Evolutionary conservation across 2,888 invertebrate genomes (phyloP), one percentile per base, ranked within the genome.

Genomic region (Piscicola geometra): DNA sequence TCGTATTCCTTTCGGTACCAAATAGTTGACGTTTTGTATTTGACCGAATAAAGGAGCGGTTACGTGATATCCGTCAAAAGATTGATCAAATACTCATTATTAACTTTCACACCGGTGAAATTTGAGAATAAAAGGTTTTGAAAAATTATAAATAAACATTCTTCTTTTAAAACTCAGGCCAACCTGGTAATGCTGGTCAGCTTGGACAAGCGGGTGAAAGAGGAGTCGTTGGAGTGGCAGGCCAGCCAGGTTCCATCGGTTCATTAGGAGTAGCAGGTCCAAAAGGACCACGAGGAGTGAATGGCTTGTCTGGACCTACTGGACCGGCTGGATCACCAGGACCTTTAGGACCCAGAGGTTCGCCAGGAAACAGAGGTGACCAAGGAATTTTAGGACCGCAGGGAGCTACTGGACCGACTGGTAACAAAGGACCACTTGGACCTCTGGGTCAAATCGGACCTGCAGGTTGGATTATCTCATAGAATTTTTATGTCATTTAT

Each of bases 361-460:
- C 72, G 9, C 68, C 36, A 33, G 77, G 75, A 47, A 33, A 21
- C n/a, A 28, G 32, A 50, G 77, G 75, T n/a, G 60, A 33, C 30
- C 18, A 18, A 35, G 71, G 75, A 9, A 28, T 47, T 3, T 18
- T 1, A 35, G 77, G 77, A 33, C 60, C 25, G 35, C 52, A 50
- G 3, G 56, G 75, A 47, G 32, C 15, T 12, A 68, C 68, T 67
- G 75, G 75, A 64, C 30, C 47, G 35, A 73, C 25, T 33, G 75
- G 75, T 3, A 36, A 41, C 64, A 66, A 56, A 25, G 79, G 79
- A 68, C 36, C n/a, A 18, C 52, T n/a, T 18, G 80, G 80, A 32
- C 32, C 47, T 9, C 56, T n/a, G 36, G 77, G 77, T 15, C 52
- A 28, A 32, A 32, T n/a, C 32, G 77, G 77, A n/a, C 36, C 32